Evolutionary conservation across 2,113 vertebrate species (phyloP), one percentile per base, ranked within the genome.

Genomic region (Pelvicachromis taeniatus): DNA sequence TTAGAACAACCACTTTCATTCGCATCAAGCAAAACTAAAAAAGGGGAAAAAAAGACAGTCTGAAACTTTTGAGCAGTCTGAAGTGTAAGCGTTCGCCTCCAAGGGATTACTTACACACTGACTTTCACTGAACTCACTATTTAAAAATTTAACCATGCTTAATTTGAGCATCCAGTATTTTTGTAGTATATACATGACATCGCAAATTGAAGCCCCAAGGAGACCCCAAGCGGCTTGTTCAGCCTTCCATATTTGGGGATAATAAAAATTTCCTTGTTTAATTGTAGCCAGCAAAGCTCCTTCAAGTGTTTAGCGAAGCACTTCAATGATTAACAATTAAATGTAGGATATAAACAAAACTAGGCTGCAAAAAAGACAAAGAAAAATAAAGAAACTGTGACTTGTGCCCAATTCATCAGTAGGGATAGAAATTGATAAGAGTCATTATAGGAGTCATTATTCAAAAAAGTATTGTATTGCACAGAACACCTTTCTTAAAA

Each of bases 21-120:
- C 59, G 35, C 10, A 63, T 17, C 31, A 55, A 13, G 23, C 13
- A 55, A 26, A 55, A 26, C 3, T 1, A 6, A 11, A 6, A 33
- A 1, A 10, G 0, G 6, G 0, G 6, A 33, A 6, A 11, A 2
- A 61, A 35, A 35, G 5, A 61, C 58, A 0, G 1, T 35, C 58
- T 61, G 58, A 61, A 61, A 61, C 31, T 12, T 35, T 61, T 61
- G 58, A 61, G 31, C 31, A 12, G 31, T 61, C 58, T 35, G 9
- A 61, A 61, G 58, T 63, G 59, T 63, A n/a, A 12, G 59, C 59
- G 35, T 63, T 63, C 35, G 3, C 9, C 31, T 63, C 59, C 17
- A 63, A n/a, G 59, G 59, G 17, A 63, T 63, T 35, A 33, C 31
- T 33, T 33, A 35, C 59, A 12, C 17, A 12, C 17, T 63, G 31